Percentiles rank a stretch among this genome's conserved stretches.
Evolutionary conservation across 1,140 invertebrate genomes (phyloP).

Genomic region (Elysia chlorotica): DNA sequence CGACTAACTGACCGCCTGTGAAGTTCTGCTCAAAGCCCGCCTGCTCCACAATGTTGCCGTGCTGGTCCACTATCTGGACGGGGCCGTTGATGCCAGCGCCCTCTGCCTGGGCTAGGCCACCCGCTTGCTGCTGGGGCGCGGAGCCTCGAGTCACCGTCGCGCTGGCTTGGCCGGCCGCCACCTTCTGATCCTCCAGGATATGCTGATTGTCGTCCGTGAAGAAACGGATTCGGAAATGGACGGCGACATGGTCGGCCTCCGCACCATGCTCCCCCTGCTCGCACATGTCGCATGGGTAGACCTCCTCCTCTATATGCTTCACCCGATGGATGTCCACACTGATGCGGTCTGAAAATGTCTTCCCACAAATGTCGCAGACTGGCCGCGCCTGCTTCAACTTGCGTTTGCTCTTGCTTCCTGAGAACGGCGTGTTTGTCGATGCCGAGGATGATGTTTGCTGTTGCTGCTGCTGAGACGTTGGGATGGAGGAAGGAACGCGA

Average conservation of each 20-base stretch:
- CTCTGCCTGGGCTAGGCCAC: neutral
- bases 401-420: conserved; percentile 7
- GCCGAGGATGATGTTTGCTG: too few species aligned
- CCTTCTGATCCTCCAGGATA: conserved; percentile 23
- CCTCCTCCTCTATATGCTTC: conserved; percentile 23
- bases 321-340: conserved; percentile 22
- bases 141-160: too few species aligned
- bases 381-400: conserved; percentile 18
- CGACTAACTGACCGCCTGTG: neutral
- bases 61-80: neutral
- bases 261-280: neutral
- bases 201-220: conserved; percentile 25
- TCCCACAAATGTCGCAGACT: conserved; percentile 19
- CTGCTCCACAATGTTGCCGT: neutral
- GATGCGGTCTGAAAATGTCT: conserved; percentile 14
- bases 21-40: neutral
- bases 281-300: conserved; percentile 24
- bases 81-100: neutral
- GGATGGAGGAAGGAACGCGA: neutral
- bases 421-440: too few species aligned
- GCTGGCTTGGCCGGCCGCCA: neutral
- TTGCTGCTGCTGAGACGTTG: too few species aligned
- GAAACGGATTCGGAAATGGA: conserved; percentile 19
- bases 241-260: conserved; percentile 15
- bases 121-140: too few species aligned